phyloP scores from a whole-genome alignment of 2,888 invertebrate species.

The Thera obeliscata region DNA sequence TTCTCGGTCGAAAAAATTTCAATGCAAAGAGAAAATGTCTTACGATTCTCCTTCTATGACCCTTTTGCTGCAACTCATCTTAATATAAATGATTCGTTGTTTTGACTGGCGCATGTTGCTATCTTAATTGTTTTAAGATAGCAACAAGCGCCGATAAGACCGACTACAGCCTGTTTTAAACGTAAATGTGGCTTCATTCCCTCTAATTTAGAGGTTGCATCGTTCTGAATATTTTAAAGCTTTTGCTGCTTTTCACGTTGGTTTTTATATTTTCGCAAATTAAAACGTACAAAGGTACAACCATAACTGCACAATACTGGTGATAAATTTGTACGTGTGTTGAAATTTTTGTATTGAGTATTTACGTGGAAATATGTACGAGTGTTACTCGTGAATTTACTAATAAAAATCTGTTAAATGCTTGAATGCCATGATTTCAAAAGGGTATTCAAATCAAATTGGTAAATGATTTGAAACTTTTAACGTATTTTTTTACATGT shows the following conservation, averaged over 20 bases:
- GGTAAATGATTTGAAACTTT: too few relatives aligned
- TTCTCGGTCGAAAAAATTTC: too few relatives aligned
- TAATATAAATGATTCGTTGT: too few relatives aligned
- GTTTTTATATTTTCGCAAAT: constrained; percentile 23
- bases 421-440: too few relatives aligned
- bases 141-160: background rate
- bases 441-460: too few relatives aligned
- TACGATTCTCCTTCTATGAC: too few relatives aligned
- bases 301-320: background rate
- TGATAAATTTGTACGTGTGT: background rate
- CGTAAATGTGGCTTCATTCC: constrained; percentile 9
- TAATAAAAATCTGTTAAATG: too few relatives aligned
- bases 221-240: constrained; percentile 30
- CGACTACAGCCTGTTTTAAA: background rate
- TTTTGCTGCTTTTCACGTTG: constrained; percentile 19
- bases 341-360: background rate
- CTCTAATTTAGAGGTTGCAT: constrained; percentile 33
- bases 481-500: too few relatives aligned
- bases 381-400: background rate
- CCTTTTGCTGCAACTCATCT: too few relatives aligned
- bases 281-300: constrained; percentile 15
- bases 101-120: too few relatives aligned
- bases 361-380: constrained; percentile 2
- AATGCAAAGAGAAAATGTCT: too few relatives aligned
- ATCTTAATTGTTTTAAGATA: background rate